Conservation (phyloP, 2,797 vertebrate species). For the Ciconia nigra region DNA sequence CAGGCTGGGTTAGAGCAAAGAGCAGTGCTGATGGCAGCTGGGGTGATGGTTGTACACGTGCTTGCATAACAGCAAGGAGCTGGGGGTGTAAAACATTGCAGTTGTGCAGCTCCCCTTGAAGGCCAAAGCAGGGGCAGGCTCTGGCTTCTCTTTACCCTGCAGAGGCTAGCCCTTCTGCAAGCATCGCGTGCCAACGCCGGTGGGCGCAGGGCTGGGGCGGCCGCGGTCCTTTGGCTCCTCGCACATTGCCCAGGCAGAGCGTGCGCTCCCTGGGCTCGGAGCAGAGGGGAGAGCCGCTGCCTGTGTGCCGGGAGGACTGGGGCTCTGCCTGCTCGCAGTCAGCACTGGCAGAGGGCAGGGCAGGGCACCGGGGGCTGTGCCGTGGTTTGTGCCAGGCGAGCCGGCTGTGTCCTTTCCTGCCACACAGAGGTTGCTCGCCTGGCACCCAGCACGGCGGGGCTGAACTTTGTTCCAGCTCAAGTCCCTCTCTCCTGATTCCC, state of each 20-base stretch:
- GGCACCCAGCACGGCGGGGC: not conserved
- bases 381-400: not conserved
- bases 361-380: not conserved
- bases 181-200: fast-evolving
- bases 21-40: fast-evolving
- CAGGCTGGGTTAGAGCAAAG: not conserved
- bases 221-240: fast-evolving
- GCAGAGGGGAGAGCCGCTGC: not conserved
- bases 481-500: not conserved
- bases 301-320: fast-evolving
- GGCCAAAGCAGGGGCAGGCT: not conserved
- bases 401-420: not conserved
- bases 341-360: not conserved
- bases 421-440: not conserved
- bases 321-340: not conserved
- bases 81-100: not conserved
- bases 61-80: not conserved
- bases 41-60: fast-evolving
- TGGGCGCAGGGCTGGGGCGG: not conserved
- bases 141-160: not conserved
- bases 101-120: not conserved
- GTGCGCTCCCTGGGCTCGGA: fast-evolving
- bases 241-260: not conserved
- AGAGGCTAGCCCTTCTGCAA: too few relatives aligned
- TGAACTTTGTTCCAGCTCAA: constrained; percentile 27